Percentiles rank a stretch among this genome's conserved stretches.
These are phyloP conservation scores for Paracyprichromis sp. DNA, from an alignment of 2,113 vertebrate genomes.

Conservation along the genomic window DNA sequence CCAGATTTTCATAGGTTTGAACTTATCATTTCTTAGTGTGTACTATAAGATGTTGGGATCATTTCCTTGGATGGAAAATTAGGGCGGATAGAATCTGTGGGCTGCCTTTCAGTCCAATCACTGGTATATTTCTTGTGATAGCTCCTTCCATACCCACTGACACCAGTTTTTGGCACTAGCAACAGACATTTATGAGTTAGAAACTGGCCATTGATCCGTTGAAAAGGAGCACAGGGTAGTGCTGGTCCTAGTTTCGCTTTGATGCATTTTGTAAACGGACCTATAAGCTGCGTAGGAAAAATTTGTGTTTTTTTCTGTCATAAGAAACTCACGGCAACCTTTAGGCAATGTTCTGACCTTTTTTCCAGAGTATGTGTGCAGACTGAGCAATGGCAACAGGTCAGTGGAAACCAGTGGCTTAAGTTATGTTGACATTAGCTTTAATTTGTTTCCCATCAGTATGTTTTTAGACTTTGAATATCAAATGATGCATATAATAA, in stretches of 20 bases:
- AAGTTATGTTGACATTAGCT: background rate
- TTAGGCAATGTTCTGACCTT: background rate
- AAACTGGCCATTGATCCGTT: rapidly evolving
- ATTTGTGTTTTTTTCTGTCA: background rate
- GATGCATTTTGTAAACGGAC: rapidly evolving
- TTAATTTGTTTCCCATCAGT: background rate
- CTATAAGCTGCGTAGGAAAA: background rate
- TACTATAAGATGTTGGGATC: background rate
- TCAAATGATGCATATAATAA: background rate
- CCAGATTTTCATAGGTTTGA: background rate
- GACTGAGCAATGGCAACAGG: background rate
- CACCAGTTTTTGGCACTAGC: background rate
- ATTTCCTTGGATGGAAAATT: background rate
- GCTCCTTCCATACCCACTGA: background rate
- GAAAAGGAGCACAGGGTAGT: background rate
- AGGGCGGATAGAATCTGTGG: rapidly evolving
- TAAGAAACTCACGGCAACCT: background rate
- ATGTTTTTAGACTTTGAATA: background rate
- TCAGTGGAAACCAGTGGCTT: background rate
- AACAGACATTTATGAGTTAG: background rate
- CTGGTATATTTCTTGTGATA: background rate
- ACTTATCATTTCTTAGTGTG: background rate
- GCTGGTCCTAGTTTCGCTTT: background rate
- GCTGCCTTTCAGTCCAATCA: background rate
- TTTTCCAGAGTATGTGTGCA: background rate